Evolutionary conservation across 2,113 vertebrate species (phyloP).

Genomic region (Chunga burmeisteri): DNA sequence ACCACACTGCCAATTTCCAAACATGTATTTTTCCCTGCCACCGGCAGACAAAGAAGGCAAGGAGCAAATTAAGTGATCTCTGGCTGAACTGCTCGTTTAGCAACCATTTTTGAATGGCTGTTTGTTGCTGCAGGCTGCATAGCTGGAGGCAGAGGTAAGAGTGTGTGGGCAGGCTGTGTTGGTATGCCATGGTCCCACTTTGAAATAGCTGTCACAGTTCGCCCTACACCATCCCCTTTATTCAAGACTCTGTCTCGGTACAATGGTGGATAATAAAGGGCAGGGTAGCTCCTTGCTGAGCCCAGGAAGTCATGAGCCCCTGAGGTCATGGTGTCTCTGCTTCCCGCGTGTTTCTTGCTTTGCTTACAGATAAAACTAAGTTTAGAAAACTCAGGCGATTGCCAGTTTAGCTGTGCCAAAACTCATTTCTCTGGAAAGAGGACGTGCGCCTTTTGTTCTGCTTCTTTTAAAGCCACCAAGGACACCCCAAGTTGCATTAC

Average conservation of each 20-base stretch:
- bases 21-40: conserved; percentile 19
- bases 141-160: neutral
- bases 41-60: conserved; percentile 2
- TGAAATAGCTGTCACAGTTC: neutral
- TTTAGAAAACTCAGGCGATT: conserved; percentile 39
- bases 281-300: conserved; percentile 38
- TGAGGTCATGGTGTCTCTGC: conserved; percentile 11
- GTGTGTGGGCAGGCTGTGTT: neutral
- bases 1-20: conserved; percentile 28
- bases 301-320: conserved; percentile 25
- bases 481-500: conserved; percentile 33
- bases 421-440: conserved; percentile 6
- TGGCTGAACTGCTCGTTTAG: neutral
- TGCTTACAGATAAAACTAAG: conserved; percentile 51
- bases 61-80: conserved; percentile 48
- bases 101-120: neutral
- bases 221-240: neutral
- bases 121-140: neutral
- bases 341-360: conserved; percentile 25
- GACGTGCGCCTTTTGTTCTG: conserved; percentile 38
- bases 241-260: neutral
- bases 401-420: conserved; percentile 25
- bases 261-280: neutral
- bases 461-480: conserved; percentile 50
- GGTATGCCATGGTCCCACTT: neutral